Percentiles rank a stretch among this genome's conserved stretches.
phyloP scores from a whole-genome alignment of 2,888 invertebrate genomes.

The Nemurella pictetii region DNA sequence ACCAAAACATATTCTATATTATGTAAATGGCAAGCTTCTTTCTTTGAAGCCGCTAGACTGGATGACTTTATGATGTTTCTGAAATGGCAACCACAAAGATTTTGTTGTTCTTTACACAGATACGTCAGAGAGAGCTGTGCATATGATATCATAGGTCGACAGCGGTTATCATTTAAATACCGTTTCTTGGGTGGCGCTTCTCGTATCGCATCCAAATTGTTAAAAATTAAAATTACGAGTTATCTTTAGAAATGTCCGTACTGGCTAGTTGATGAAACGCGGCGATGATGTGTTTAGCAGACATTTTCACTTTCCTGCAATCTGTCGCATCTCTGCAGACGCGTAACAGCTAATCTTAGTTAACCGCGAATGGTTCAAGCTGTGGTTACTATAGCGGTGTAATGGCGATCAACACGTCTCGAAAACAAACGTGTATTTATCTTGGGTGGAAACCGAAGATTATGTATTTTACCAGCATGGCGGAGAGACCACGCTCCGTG shows the following conservation, averaged over 20 bases:
- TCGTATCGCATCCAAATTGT: neutral
- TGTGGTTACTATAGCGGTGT: neutral
- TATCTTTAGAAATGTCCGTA: neutral
- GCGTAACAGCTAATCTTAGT: neutral
- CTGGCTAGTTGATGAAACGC: neutral
- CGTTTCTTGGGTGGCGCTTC: too few species aligned
- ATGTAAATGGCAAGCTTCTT: too few species aligned
- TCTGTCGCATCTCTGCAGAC: neutral
- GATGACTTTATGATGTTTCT: neutral
- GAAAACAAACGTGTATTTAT: constrained; percentile 7
- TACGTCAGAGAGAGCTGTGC: too few species aligned
- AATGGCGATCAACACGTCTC: neutral
- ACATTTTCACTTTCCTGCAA: neutral
- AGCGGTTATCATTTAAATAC: neutral
- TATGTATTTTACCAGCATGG: neutral
- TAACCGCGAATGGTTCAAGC: neutral
- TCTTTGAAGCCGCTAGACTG: too few species aligned
- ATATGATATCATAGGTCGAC: too few species aligned
- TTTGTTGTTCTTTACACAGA: neutral
- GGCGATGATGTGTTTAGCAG: constrained; percentile 1
- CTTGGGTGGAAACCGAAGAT: neutral
- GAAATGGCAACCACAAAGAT: neutral
- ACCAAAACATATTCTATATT: too few species aligned
- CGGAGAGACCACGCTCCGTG: neutral
- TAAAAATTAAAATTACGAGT: neutral